Evolutionary conservation across 2,797 vertebrate species (phyloP), one percentile per base, ranked within the genome.

Genomic region (Gymnoscopelus microlampas): DNA sequence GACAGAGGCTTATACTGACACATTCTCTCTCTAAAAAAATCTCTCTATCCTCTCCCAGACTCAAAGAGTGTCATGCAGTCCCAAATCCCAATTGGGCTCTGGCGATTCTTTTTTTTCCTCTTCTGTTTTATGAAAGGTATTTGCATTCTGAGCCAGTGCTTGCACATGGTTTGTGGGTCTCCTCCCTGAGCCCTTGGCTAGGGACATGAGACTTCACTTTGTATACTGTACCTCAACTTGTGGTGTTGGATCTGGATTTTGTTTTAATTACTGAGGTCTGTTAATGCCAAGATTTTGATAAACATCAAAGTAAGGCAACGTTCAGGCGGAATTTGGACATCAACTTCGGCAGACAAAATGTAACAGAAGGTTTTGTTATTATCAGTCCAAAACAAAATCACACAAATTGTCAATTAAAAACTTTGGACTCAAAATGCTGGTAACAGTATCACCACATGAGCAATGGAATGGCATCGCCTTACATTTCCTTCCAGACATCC

Each of bases 1-100:
- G 87, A 88, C 57, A 55, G 72, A 70, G 81, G 82, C 80, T 87
- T 89, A 44, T 85, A 80, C 78, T 47, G 3, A 70, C 71, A 83
- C 71, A 86, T 81, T 85, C 84, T 66, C 44, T 2, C 67, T 63
- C 19, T 19, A 19, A 58, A 75, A 83, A 87, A 83, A 80, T 73
- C 85, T 77, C 65, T 66, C 83, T 75, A 70, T 72, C 70, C 66
- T 72, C 73, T 35, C 24, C 86, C 59, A 82, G 85, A 63, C 80
- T 82, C 63, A 77, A 82, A 78, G 66, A 70, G 73, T 81, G 77
- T 73, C 63, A 65, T 85, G 72, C 71, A 60, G 62, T 81, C 89
- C 80, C 87, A 85, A 85, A 80, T 29, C 26, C 26, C 32, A 35
- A 44, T 44, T 44, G 39, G 39, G 7, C 39, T 8, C 2, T 44